Base-by-base conservation (phyloP, 2,113 vertebrate genomes). In the Labeo catla region DNA sequence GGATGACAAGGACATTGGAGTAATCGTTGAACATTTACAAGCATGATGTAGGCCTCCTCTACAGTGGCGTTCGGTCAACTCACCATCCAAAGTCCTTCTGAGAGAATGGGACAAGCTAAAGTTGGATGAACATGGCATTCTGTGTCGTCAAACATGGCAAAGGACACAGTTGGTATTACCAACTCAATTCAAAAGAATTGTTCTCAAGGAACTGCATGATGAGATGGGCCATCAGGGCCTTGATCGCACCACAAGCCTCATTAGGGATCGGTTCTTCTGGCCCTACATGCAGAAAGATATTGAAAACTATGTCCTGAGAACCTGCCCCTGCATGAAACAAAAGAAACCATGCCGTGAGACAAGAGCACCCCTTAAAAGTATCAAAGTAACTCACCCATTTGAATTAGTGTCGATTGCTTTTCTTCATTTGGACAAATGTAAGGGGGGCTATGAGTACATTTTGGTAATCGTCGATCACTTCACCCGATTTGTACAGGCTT, bases 51-150 rank as follows among this genome's bases (percentile, higher is more conserved):
- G 16, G 39, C 19, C 70, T n/a, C 19, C 16, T 2, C 70, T 9
- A 19, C 70, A 47, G 8, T n/a, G 70, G 70, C 9, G 70, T 4
- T 45, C 19, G 0, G 39, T 19, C 16, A 72, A 19, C 15, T 43
- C 8, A 3, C 13, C 8, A 72, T 4, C 16, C 13, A 72, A 19
- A 73, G 8, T 19, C 11, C 70, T 73, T 47, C 4, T 39, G 39
- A 73, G 70, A 73, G 70, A 73, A 6, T 73, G 70, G 70, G 70
- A 47, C 1, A 72, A 72, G 15, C 15, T 72, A 12, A 72, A 72
- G 68, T 7, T 45, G 2, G 36, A 72, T 45, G 36, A 72, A 72
- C 36, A 72, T 21, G 16, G 39, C 15, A 21, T 45, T 4, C 36
- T 72, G 2, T 82, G 34, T 11, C 7, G 21, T 6, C 12, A 6